phyloP scores from a whole-genome alignment of 2,888 invertebrate species.

The Panopea generosa region DNA sequence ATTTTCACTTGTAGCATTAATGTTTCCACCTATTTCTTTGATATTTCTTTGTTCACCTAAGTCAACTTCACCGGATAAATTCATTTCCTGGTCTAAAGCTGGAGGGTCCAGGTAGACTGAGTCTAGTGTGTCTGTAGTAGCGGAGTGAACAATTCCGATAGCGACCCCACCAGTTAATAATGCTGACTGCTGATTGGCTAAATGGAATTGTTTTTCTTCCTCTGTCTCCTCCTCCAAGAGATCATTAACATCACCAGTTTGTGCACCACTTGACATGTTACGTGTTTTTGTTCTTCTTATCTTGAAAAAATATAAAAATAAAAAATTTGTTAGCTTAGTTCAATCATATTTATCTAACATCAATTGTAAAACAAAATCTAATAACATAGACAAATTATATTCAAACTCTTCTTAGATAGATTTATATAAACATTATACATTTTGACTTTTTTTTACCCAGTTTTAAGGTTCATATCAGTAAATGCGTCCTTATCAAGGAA shows the following conservation, averaged over 20 bases:
- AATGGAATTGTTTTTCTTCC: constrained; percentile 46
- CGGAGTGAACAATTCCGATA: constrained; percentile 72
- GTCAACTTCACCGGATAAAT: not conserved
- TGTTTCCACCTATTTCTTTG: constrained; percentile 25
- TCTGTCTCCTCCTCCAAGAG: constrained; percentile 53
- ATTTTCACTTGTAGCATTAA: constrained; percentile 1
- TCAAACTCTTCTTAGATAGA: too few species aligned
- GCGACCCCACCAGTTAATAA: not conserved
- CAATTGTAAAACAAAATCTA: too few species aligned
- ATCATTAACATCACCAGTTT: constrained; percentile 29
- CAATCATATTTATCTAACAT: too few species aligned
- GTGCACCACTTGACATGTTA: not conserved
- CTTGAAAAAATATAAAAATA: too few species aligned
- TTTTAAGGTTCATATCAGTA: too few species aligned
- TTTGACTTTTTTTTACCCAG: too few species aligned
- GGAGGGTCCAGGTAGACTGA: constrained; percentile 78
- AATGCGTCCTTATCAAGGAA: too few species aligned
- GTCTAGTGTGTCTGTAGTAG: constrained; percentile 80
- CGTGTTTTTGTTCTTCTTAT: too few species aligned
- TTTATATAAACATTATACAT: too few species aligned
- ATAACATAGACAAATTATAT: too few species aligned
- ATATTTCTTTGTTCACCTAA: not conserved
- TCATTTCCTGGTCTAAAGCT: constrained; percentile 58
- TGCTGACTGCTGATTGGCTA: constrained; percentile 12
- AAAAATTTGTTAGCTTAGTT: too few species aligned